Percentiles rank a stretch among this genome's conserved stretches.
phyloP scores from a whole-genome alignment of 2,797 vertebrate species.

The Mastacembelus armatus region DNA sequence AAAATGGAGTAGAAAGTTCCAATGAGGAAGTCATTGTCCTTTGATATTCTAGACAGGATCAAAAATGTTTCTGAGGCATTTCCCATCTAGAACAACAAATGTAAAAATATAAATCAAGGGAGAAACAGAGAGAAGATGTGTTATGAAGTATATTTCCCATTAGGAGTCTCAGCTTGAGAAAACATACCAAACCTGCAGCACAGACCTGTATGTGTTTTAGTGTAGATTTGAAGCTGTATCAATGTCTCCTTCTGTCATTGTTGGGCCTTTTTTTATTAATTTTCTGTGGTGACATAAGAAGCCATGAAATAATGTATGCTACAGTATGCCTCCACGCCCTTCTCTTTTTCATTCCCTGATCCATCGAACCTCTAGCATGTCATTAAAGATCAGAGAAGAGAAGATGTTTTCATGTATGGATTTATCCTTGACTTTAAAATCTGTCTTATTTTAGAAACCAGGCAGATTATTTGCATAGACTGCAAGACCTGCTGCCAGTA shows the following conservation, averaged over 20 bases:
- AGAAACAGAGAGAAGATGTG: too few species aligned
- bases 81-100: conserved; percentile 85
- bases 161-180: too few species aligned
- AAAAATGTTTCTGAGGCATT: conserved; percentile 83
- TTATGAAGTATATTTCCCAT: too few species aligned
- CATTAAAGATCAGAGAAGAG: conserved; percentile 3
- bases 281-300: neutral
- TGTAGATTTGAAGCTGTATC: neutral
- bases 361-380: too few species aligned
- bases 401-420: neutral
- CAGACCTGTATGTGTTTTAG: neutral
- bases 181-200: conserved; percentile 9
- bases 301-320: conserved; percentile 1
- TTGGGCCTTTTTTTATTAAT: neutral
- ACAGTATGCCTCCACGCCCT: conserved; percentile 8
- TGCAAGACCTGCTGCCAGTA: conserved; percentile 18
- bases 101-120: conserved; percentile 15
- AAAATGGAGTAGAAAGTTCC: conserved; percentile 85
- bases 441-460: conserved; percentile 1
- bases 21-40: conserved; percentile 87
- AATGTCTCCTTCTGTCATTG: neutral
- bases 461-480: neutral
- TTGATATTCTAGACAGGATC: conserved; percentile 84
- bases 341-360: too few species aligned
- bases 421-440: conserved; percentile 18